These are phyloP conservation scores for Agriotes lineatus DNA, from an alignment of 2,888 invertebrate genomes.

Conservation along the genomic window DNA sequence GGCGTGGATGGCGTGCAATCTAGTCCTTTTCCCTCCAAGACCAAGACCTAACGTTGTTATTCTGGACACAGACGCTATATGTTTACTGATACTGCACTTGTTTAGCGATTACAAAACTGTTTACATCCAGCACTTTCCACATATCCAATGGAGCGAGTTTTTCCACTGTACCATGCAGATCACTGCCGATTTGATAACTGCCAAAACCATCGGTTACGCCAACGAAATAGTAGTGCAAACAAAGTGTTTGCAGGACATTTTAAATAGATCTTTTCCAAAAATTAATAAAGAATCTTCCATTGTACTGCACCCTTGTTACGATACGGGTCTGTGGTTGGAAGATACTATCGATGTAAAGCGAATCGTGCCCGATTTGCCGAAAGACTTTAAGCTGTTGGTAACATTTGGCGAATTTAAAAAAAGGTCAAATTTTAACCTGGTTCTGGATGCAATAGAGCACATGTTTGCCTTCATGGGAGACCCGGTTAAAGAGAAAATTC, in stretches of 20 bases:
- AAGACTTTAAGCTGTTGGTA: conserved; percentile 56
- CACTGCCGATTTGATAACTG: conserved; percentile 54
- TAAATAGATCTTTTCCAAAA: conserved; percentile 57
- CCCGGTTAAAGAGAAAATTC: conserved; percentile 54
- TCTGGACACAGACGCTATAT: conserved; percentile 56
- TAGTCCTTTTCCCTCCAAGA: conserved; percentile 55
- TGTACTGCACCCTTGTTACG: conserved; percentile 57
- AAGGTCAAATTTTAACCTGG: conserved; percentile 59
- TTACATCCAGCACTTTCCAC: conserved; percentile 55
- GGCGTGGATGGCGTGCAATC: conserved; percentile 55
- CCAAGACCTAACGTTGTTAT: conserved; percentile 57
- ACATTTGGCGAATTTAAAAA: conserved; percentile 58
- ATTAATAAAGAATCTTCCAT: conserved; percentile 49
- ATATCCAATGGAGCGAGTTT: conserved; percentile 49
- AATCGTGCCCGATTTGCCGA: conserved; percentile 59
- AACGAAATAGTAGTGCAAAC: conserved; percentile 60
- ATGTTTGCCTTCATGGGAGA: conserved; percentile 55
- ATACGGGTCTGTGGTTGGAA: conserved; percentile 59
- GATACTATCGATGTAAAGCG: conserved; percentile 56
- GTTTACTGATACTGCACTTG: conserved; percentile 55
- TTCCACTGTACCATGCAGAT: conserved; percentile 54
- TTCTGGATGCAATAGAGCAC: conserved; percentile 60
- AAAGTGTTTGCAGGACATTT: conserved; percentile 56
- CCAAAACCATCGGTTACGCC: conserved; percentile 57
- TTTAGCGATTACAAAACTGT: conserved; percentile 56